Evolutionary conservation across 2,113 vertebrate genomes (phyloP).

Genomic region (Dicaeum eximium): DNA sequence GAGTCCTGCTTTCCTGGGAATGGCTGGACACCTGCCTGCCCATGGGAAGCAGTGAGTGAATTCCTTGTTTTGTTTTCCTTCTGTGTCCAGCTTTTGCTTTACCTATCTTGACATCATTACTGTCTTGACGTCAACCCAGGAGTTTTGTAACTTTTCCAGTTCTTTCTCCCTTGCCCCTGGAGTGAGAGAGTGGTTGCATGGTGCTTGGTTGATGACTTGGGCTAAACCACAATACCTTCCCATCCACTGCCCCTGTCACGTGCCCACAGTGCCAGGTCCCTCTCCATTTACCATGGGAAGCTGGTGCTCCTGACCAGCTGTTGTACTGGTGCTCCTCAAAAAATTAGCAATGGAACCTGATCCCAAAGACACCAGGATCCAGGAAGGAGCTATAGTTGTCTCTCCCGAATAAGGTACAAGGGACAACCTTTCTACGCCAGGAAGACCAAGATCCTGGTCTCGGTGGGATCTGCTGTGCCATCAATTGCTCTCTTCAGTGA

Average conservation of each 20-base stretch:
- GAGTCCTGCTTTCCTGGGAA: not conserved
- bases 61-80: not conserved
- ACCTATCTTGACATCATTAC: too few relatives aligned
- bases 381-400: not conserved
- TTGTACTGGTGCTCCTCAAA: not conserved
- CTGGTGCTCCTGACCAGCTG: not conserved
- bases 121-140: rapidly evolving
- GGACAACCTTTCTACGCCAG: not conserved
- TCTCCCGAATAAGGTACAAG: not conserved
- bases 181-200: not conserved
- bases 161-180: not conserved
- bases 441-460: not conserved
- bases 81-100: not conserved
- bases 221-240: not conserved
- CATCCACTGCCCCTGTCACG: not conserved
- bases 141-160: not conserved
- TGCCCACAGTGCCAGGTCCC: not conserved
- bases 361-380: not conserved
- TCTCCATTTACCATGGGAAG: not conserved
- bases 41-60: not conserved
- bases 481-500: not conserved
- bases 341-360: not conserved
- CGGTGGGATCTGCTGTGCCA: not conserved
- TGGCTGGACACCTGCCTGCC: not conserved
- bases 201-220: not conserved